Evolutionary conservation across 2,888 invertebrate genomes (phyloP).

Genomic region (Xestia rhomboidea): DNA sequence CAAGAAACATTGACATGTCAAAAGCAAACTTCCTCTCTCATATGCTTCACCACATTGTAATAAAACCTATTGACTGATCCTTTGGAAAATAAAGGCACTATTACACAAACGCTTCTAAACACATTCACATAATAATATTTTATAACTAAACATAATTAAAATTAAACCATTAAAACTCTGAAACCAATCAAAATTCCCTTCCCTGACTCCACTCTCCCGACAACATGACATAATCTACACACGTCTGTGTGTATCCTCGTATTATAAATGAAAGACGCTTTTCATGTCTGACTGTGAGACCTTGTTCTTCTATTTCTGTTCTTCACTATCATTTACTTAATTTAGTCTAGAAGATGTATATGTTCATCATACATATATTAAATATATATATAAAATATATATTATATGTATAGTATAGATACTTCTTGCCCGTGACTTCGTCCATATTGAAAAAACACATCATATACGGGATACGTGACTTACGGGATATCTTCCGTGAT

Average conservation of each 20-base stretch:
- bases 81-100: background rate
- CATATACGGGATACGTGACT: too few relatives aligned
- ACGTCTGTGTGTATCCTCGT: background rate
- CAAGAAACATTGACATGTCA: background rate
- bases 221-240: constrained; percentile 10
- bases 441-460: background rate
- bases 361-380: background rate
- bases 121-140: background rate
- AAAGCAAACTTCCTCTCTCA: background rate
- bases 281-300: background rate
- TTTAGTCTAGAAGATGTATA: background rate
- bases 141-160: background rate
- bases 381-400: too few relatives aligned
- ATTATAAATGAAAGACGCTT: background rate
- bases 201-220: background rate
- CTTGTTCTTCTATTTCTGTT: too few relatives aligned
- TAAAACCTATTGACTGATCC: background rate
- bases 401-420: background rate
- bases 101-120: background rate
- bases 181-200: constrained; percentile 20
- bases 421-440: background rate
- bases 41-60: background rate
- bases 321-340: background rate
- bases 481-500: too few relatives aligned
- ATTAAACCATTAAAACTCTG: constrained; percentile 21